These are phyloP conservation scores for Prietella phreatophila DNA, from an alignment of 2,113 vertebrate genomes.

Conservation along the genomic window DNA sequence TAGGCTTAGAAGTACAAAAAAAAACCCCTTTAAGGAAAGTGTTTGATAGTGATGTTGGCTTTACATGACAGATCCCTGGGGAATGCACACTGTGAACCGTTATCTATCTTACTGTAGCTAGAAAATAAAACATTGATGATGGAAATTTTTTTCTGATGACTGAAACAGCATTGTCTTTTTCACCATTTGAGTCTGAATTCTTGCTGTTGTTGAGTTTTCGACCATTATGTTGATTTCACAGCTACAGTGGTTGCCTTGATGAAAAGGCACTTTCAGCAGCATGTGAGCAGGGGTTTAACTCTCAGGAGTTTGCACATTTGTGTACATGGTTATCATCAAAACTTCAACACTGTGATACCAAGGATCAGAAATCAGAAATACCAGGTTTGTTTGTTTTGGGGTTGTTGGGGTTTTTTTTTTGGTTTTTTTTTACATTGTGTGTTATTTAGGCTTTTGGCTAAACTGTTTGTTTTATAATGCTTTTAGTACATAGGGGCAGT, in stretches of 20 bases:
- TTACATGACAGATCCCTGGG: neutral
- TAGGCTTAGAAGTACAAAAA: too few relatives aligned
- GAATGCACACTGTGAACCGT: neutral
- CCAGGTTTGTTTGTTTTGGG: neutral
- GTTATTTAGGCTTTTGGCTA: neutral
- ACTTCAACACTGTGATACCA: slow-evolving; percentile 64
- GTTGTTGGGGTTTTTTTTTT: too few relatives aligned
- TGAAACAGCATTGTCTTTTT: neutral
- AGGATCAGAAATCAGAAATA: neutral
- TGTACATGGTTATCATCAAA: slow-evolving; percentile 82
- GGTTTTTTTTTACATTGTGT: neutral
- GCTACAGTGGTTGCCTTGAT: slow-evolving; percentile 83
- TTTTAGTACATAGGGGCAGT: neutral
- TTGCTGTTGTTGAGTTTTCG: neutral
- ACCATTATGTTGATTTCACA: slow-evolving; percentile 51
- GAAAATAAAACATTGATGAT: neutral
- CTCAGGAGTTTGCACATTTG: slow-evolving; percentile 82
- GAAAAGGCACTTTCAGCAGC: slow-evolving; percentile 79
- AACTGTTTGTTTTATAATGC: neutral
- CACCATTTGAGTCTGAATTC: neutral
- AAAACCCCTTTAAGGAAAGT: neutral
- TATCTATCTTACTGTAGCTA: neutral
- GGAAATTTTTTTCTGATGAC: neutral
- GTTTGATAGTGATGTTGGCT: neutral
- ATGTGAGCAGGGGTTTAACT: slow-evolving; percentile 80